Percentiles rank a stretch among this genome's conserved stretches.
phyloP scores from a whole-genome alignment of 2,113 vertebrate species.

The Larimichthys polyactis region DNA sequence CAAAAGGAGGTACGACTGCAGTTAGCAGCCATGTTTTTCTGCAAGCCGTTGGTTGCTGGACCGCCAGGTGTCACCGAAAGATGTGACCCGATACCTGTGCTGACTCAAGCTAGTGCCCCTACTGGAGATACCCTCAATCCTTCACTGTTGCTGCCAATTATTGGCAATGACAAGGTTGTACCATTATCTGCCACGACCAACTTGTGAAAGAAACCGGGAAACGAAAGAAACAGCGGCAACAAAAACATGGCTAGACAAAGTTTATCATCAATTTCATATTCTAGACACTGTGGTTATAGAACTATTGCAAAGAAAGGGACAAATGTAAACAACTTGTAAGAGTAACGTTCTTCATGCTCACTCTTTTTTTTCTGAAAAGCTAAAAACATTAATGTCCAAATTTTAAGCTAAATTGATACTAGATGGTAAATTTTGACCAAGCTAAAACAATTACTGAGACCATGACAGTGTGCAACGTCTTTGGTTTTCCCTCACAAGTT shows the following conservation, averaged over 20 bases:
- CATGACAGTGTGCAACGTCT: no score
- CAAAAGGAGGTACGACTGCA: slow-evolving; percentile 89
- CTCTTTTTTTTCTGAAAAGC: not conserved
- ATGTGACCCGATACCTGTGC: not conserved
- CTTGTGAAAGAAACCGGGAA: slow-evolving; percentile 28
- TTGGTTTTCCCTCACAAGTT: not conserved
- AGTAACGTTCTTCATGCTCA: no score
- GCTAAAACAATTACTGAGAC: no score
- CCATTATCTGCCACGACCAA: not conserved
- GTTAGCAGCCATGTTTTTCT: slow-evolving; percentile 81
- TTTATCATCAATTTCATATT: not conserved
- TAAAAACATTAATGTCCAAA: not conserved
- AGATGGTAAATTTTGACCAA: no score
- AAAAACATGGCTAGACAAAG: not conserved
- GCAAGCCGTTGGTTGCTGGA: not conserved
- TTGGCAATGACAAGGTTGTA: not conserved
- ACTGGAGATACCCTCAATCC: slow-evolving; percentile 16
- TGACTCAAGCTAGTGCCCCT: not conserved
- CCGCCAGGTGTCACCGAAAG: not conserved
- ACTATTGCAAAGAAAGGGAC: not conserved
- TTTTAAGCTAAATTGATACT: not conserved
- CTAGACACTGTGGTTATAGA: not conserved
- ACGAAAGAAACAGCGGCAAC: not conserved
- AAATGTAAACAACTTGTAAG: not conserved
- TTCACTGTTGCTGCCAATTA: slow-evolving; percentile 7